Percentiles rank a stretch among this genome's conserved stretches.
phyloP scores from a whole-genome alignment of 2,888 invertebrate species.

The Xylophagus ater region DNA sequence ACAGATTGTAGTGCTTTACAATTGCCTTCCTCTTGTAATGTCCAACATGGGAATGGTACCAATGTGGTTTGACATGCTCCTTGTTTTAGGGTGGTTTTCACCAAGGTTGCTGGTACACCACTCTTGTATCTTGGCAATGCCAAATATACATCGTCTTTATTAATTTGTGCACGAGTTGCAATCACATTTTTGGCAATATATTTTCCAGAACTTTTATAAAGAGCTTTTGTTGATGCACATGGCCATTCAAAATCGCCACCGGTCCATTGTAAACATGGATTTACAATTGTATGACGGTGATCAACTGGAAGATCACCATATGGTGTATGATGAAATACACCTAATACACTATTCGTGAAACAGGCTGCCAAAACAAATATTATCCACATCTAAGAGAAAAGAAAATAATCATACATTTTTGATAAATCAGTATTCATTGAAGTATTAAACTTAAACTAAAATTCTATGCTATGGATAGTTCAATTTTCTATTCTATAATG shows the following conservation, averaged over 20 bases:
- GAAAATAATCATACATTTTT: too few species aligned
- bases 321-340: slow-evolving; percentile 22
- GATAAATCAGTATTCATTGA: too few species aligned
- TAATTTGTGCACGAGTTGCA: slow-evolving; percentile 48
- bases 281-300: slow-evolving; percentile 15
- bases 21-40: slow-evolving; percentile 52
- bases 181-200: slow-evolving; percentile 48
- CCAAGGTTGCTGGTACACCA: slow-evolving; percentile 57
- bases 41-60: slow-evolving; percentile 52
- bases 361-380: slow-evolving; percentile 7
- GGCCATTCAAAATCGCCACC: slow-evolving; percentile 43
- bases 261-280: slow-evolving; percentile 37
- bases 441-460: too few species aligned
- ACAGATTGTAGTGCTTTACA: slow-evolving; percentile 56
- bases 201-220: slow-evolving; percentile 47
- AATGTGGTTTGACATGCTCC: slow-evolving; percentile 42
- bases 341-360: slow-evolving; percentile 12
- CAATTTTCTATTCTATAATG: too few species aligned
- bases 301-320: slow-evolving; percentile 31
- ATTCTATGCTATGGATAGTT: too few species aligned
- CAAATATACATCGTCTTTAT: slow-evolving; percentile 44
- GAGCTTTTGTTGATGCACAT: slow-evolving; percentile 42
- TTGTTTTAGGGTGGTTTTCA: slow-evolving; percentile 41
- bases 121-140: slow-evolving; percentile 49
- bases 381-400: slow-evolving; percentile 14